Evolutionary conservation across 2,113 vertebrate species (phyloP).

Genomic region (Hiodon tergisus): DNA sequence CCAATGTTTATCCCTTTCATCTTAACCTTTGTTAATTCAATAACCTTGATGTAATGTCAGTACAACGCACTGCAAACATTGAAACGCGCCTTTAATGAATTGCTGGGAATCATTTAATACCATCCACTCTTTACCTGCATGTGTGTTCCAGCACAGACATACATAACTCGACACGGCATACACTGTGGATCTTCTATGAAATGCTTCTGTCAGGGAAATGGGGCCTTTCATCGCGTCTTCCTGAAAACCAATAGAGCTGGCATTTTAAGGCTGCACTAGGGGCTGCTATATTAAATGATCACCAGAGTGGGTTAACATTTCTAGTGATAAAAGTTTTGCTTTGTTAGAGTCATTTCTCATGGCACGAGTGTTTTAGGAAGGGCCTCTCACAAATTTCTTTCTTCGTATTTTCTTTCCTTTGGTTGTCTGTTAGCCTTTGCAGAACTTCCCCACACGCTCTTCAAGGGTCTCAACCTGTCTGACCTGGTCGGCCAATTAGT

Average conservation of each 20-base stretch:
- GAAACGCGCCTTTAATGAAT: background rate
- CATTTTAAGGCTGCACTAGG: conserved; percentile 45
- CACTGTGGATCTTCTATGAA: conserved; percentile 34
- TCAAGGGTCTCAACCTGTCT: conserved; percentile 29
- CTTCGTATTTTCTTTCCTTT: conserved; percentile 24
- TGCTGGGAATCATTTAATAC: background rate
- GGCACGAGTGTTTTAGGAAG: conserved; percentile 16
- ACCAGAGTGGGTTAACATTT: conserved; percentile 40
- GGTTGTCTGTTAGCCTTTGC: conserved; percentile 23
- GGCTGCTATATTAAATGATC: conserved; percentile 40
- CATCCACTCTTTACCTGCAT: background rate
- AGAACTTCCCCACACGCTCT: conserved; percentile 18
- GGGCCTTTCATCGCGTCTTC: conserved; percentile 32
- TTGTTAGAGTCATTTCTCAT: conserved; percentile 44
- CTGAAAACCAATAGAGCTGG: conserved; percentile 38
- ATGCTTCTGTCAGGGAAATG: conserved; percentile 42
- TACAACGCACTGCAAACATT: background rate
- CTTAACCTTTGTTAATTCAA: no score
- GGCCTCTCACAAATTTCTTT: conserved; percentile 30
- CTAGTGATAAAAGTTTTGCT: conserved; percentile 32
- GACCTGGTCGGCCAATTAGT: conserved; percentile 46
- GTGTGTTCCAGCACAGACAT: background rate
- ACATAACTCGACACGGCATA: background rate
- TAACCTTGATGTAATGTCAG: background rate
- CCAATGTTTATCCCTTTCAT: no score